Conservation (phyloP, 2,113 vertebrate genomes). For the Ondatra zibethicus region DNA sequence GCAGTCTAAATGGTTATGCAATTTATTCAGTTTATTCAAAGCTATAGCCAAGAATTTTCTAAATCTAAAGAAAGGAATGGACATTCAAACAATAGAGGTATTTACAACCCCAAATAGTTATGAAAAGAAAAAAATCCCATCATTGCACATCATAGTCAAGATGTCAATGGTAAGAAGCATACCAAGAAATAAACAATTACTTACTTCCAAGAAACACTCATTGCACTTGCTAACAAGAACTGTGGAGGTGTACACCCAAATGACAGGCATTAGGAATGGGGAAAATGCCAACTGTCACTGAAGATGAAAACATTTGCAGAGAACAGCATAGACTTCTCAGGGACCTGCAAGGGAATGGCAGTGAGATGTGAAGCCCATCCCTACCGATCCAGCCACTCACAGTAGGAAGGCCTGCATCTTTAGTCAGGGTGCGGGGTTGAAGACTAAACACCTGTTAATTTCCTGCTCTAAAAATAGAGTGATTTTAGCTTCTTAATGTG, state of each 20-base stretch:
- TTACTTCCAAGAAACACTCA: background rate
- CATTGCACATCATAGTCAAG: background rate
- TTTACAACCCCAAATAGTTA: background rate
- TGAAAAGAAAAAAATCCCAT: background rate
- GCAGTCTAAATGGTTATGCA: background rate
- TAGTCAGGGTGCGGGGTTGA: background rate
- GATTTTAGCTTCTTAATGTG: background rate
- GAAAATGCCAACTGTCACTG: background rate
- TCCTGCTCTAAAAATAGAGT: background rate
- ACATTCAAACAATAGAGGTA: background rate
- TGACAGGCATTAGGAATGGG: background rate
- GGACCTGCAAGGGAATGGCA: background rate
- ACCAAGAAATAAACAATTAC: conserved; percentile 4
- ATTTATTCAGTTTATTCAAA: background rate
- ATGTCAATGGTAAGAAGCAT: background rate
- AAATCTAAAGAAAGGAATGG: background rate
- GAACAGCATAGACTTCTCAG: background rate
- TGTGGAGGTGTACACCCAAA: background rate
- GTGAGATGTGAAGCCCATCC: background rate
- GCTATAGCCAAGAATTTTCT: background rate
- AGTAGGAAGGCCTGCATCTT: background rate
- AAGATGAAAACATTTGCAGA: background rate
- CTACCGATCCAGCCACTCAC: background rate
- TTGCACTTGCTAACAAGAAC: background rate
- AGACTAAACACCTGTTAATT: conserved; percentile 37